phyloP scores from a whole-genome alignment of 2,888 invertebrate genomes.

The Pristionchus fissidentatus region DNA sequence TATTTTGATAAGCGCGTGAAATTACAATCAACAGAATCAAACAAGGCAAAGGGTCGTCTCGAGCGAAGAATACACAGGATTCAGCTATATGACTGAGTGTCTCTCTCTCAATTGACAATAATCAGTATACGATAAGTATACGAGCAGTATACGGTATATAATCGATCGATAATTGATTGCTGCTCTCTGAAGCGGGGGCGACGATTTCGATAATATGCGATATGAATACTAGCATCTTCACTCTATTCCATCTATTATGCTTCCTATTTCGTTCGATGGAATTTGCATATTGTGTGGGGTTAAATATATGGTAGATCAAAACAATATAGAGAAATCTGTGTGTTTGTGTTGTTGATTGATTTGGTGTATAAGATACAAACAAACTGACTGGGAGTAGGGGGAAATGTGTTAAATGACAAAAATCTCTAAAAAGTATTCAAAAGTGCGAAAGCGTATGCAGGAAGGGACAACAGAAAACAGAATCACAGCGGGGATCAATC shows the following conservation, averaged over 20 bases:
- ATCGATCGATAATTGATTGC: slow-evolving; percentile 1
- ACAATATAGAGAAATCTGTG: slow-evolving; percentile 5
- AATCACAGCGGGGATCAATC: slow-evolving; percentile 24
- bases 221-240: slow-evolving; percentile 31
- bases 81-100: slow-evolving; percentile 29
- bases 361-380: background rate
- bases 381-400: background rate
- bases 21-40: slow-evolving; percentile 31
- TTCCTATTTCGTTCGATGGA: slow-evolving; percentile 26
- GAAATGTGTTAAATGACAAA: background rate
- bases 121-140: background rate
- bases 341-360: background rate
- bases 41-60: slow-evolving; percentile 16
- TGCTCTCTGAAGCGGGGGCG: background rate
- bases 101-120: too few species aligned
- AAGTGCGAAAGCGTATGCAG: slow-evolving; percentile 31
- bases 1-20: too few species aligned
- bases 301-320: background rate
- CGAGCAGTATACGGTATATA: slow-evolving; percentile 14
- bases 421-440: slow-evolving; percentile 30
- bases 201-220: background rate
- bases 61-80: slow-evolving; percentile 11
- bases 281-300: too few species aligned
- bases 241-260: slow-evolving; percentile 36
- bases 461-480: background rate